These are phyloP conservation scores for Tholera decimalis DNA, from an alignment of 2,888 invertebrate genomes.

Conservation along the genomic window DNA sequence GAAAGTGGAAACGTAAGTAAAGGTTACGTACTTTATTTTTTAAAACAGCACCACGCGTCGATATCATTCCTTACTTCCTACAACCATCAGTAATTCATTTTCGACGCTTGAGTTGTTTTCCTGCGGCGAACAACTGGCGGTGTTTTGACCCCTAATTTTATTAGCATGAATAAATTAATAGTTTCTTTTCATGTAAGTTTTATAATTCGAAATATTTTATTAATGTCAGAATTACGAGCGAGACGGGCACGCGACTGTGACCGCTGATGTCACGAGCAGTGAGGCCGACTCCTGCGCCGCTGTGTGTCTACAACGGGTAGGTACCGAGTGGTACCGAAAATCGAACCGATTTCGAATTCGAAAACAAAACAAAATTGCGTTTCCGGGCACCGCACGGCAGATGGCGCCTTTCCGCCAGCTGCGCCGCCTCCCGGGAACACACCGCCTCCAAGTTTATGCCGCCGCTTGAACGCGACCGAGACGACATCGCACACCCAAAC, in stretches of 20 bases:
- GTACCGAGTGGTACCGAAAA: constrained; percentile 67
- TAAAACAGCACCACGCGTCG: constrained; percentile 57
- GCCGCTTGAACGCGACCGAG: constrained; percentile 62
- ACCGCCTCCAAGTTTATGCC: constrained; percentile 73
- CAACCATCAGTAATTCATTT: constrained; percentile 68
- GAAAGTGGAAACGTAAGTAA: constrained; percentile 27
- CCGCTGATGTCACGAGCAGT: constrained; percentile 66
- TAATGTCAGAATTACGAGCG: constrained; percentile 68
- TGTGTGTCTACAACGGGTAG: constrained; percentile 15
- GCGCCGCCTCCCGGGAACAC: constrained; percentile 74
- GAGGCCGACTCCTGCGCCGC: constrained; percentile 53
- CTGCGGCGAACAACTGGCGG: constrained; percentile 62
- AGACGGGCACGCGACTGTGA: constrained; percentile 75
- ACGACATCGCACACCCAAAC: constrained; percentile 34
- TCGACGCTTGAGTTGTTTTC: constrained; percentile 66
- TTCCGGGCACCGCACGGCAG: constrained; percentile 87
- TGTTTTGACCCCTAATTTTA: constrained; percentile 65
- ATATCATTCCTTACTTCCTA: constrained; percentile 59
- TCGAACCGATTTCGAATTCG: constrained; percentile 77
- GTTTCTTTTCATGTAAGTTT: constrained; percentile 56
- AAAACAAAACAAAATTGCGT: constrained; percentile 87
- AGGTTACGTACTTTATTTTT: constrained; percentile 35
- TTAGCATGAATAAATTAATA: constrained; percentile 66
- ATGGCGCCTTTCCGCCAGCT: constrained; percentile 91
- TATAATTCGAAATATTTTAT: constrained; percentile 55